Base-by-base conservation (phyloP, 2,888 invertebrate species). In the Cataglyphis rosenhaueri region DNA sequence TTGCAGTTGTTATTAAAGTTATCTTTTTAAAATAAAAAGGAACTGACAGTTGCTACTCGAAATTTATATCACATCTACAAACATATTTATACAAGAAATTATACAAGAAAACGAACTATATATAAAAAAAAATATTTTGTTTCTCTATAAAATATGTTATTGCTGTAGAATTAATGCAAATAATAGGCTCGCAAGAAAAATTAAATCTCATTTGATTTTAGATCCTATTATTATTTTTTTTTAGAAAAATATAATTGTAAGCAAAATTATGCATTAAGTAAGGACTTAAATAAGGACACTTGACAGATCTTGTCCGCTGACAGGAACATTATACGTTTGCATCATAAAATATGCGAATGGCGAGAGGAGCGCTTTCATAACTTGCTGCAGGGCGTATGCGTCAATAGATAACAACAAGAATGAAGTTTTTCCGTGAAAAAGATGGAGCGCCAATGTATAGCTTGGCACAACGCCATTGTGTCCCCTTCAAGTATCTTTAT, bases 401-500 rank as follows among this genome's bases (percentile, higher is more conserved):
- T 81, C 76, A 76, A 76, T 76, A 82, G 76, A 76, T 76, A 76
- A 68, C 66, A 76, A 76, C 76, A 82, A 76, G 76, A 78, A 68
- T 68, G 82, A 68, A 79, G 68, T 76, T 76, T 25, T 55, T 59
- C 48, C 52, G 64, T 38, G 75, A 83, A 78, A 83, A 83, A 84
- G 75, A 87, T 84, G 81, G 83, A 71, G 76, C 84, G 78, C 76
- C 62, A 64, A 86, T 82, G 85, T 87, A 82, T 79, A 66, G 84
- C 79, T 84, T 88, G 89, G 88, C 89, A 65, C 48, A 9, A 64
- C 82, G 88, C 88, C 88, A 87, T 70, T 74, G 86, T 84, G 86
- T 82, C 84, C 82, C 79, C 70, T 76, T 84, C 83, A 84, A 76
- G 84, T 75, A 85, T 82, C 79, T 88, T 87, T 89, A 82, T 86